These are phyloP conservation scores for Heliconius himera DNA, from an alignment of 1,140 invertebrate species.

Conservation along the genomic window DNA sequence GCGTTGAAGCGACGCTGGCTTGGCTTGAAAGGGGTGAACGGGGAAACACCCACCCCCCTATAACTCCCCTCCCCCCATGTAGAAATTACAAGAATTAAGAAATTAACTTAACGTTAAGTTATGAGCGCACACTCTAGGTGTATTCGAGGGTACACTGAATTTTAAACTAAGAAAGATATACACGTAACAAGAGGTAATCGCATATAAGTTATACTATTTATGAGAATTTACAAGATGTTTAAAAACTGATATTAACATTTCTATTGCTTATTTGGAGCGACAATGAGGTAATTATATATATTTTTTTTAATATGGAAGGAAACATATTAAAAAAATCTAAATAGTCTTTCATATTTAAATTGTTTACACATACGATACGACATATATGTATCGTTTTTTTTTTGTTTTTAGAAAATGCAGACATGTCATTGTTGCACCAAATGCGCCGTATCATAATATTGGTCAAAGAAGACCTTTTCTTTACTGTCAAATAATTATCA, in stretches of 20 bases:
- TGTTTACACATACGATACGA: too few relatives aligned
- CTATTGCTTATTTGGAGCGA: neutral
- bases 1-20: neutral
- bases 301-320: too few relatives aligned
- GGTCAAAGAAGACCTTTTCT: too few relatives aligned
- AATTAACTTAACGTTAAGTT: conserved; percentile 14
- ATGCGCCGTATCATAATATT: too few relatives aligned
- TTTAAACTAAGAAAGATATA: neutral
- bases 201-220: neutral
- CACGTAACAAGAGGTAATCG: neutral
- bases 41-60: neutral
- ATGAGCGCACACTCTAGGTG: conserved; percentile 5
- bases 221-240: neutral
- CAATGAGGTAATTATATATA: too few relatives aligned
- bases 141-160: neutral
- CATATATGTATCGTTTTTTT: too few relatives aligned
- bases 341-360: too few relatives aligned
- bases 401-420: too few relatives aligned
- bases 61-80: neutral
- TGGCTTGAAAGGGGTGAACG: neutral
- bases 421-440: too few relatives aligned
- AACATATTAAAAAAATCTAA: too few relatives aligned
- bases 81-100: conserved; percentile 16
- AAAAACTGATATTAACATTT: neutral
- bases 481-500: too few relatives aligned